Conservation (phyloP, 2,797 vertebrate genomes). For the Mormyrus proboscirostris region DNA sequence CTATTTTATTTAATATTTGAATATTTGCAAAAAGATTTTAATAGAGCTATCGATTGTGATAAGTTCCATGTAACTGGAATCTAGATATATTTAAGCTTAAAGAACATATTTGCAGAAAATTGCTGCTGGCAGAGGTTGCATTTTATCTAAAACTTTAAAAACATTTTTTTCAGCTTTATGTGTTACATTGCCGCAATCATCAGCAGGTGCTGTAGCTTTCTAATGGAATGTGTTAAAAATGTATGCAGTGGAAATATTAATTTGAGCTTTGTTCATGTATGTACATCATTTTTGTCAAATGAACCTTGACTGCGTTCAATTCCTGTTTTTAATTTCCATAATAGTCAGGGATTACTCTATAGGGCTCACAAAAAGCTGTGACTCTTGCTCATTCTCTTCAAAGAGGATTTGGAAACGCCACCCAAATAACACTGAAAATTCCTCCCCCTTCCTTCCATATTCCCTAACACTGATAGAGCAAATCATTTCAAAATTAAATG, state of each 20-base stretch:
- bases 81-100: neutral
- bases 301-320: neutral
- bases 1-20: neutral
- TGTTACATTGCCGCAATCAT: neutral
- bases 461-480: slow-evolving; percentile 48
- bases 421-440: slow-evolving; percentile 35
- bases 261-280: neutral
- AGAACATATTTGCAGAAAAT: neutral
- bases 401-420: slow-evolving; percentile 35
- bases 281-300: slow-evolving; percentile 8
- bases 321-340: neutral
- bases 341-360: neutral
- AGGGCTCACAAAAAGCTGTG: neutral
- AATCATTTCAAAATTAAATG: slow-evolving; percentile 57
- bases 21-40: neutral
- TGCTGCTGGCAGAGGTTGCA: neutral
- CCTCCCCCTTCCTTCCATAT: slow-evolving; percentile 26
- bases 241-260: neutral
- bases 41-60: neutral
- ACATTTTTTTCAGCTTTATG: neutral
- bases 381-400: slow-evolving; percentile 15
- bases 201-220: neutral
- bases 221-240: neutral
- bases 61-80: neutral
- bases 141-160: neutral